Percentiles rank a stretch among this genome's conserved stretches.
phyloP scores from a whole-genome alignment of 2,888 invertebrate species.

The Thecocarcelia acutangulata region DNA sequence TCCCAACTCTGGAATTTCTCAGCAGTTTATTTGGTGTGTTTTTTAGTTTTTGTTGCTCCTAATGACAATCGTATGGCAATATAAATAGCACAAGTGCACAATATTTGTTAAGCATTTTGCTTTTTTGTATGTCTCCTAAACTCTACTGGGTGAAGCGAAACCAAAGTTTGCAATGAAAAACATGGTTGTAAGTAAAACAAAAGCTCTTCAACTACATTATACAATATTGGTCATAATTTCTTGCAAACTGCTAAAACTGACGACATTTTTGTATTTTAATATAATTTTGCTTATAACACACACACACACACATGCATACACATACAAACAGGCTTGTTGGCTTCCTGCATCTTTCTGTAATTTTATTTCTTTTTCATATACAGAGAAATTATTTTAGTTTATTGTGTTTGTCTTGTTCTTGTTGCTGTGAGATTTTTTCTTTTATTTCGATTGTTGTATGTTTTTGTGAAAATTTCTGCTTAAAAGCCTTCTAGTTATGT shows the following conservation, averaged over 20 bases:
- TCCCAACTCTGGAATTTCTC: not conserved
- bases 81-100: constrained; percentile 80
- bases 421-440: constrained; percentile 14
- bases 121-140: constrained; percentile 19
- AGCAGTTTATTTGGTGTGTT: not conserved
- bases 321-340: not conserved
- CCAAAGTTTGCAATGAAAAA: too few species aligned
- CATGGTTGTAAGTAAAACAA: too few species aligned
- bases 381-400: constrained; percentile 42
- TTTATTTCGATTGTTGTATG: constrained; percentile 1
- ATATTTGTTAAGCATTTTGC: constrained; percentile 75
- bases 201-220: too few species aligned
- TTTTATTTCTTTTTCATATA: constrained; percentile 33
- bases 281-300: not conserved
- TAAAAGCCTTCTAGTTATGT: constrained; percentile 60
- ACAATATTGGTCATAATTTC: too few species aligned
- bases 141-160: constrained; percentile 1
- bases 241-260: not conserved
- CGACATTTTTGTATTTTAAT: not conserved
- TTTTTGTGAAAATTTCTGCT: constrained; percentile 22
- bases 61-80: constrained; percentile 80
- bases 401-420: constrained; percentile 47
- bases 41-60: constrained; percentile 71
- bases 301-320: not conserved
- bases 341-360: constrained; percentile 6